Percentiles rank a stretch among this genome's conserved stretches.
Conservation (phyloP, 2,113 vertebrate genomes). For the Australoheros scitulus region DNA sequence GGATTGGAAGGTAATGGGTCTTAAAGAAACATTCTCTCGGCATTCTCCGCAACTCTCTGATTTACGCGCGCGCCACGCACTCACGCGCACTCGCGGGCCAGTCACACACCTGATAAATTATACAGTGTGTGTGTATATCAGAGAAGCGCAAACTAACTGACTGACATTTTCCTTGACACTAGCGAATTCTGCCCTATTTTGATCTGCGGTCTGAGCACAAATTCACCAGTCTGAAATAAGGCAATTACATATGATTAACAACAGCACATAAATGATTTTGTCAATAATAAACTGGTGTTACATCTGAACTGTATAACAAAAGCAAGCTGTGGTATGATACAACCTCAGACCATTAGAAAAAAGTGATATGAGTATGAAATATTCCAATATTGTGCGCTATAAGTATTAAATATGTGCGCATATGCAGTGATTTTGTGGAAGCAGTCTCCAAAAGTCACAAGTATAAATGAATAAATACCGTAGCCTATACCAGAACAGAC, state of each 20-base stretch:
- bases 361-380: neutral
- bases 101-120: slow-evolving; percentile 73
- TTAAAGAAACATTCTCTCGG: slow-evolving; percentile 84
- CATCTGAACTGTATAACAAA: slow-evolving; percentile 1
- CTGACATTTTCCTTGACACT: neutral
- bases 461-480: neutral
- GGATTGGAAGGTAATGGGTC: slow-evolving; percentile 81
- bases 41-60: slow-evolving; percentile 76
- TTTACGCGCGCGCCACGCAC: slow-evolving; percentile 57
- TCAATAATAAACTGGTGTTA: neutral
- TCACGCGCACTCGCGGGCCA: slow-evolving; percentile 48
- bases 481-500: neutral
- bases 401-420: neutral
- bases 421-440: neutral
- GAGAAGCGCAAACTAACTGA: slow-evolving; percentile 24
- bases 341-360: neutral
- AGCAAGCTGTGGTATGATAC: neutral
- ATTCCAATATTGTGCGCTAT: neutral
- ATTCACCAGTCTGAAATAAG: neutral
- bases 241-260: neutral
- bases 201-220: neutral
- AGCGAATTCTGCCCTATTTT: neutral
- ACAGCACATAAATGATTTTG: neutral
- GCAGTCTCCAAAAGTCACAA: neutral
- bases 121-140: slow-evolving; percentile 41